Base-by-base conservation (phyloP, 2,888 invertebrate species). In the Hydriomena furcata region DNA sequence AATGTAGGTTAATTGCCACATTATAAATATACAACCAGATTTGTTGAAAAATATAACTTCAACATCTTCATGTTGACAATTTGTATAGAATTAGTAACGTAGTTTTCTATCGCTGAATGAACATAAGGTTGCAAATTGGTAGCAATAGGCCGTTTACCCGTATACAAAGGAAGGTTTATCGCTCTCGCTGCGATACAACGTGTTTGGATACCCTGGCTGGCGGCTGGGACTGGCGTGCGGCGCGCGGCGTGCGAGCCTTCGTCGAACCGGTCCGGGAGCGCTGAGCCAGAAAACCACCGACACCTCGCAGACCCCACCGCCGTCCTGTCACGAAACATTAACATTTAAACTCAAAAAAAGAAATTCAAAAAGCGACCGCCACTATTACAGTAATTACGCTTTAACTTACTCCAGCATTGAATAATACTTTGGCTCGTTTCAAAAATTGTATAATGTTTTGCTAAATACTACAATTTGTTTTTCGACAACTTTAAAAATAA, bases 251-350 rank as follows among this genome's bases (percentile, higher is more conserved):
- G 82, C 78, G 73, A 73, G 77, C 74, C 73, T 66, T 67, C 75
- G 70, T 63, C 71, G 79, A 88, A 89, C 89, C 88, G 89, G 89
- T 89, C 86, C 69, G 75, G 60, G 76, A 73, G 84, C 89, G 82
- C 82, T 85, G 83, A 81, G 77, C 84, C 89, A 88, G 88, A 89
- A 89, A 89, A 87, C 86, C 87, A 77, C 84, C 80, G 80, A 87
- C 89, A 86, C 89, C 86, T 86, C 80, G 76, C 79, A 65, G 65
- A 68, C 69, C 65, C 61, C 66, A 61, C 67, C 74, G 70, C 69
- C 65, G 61, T 75, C 82, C 78, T 86, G 86, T 86, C 88, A 86
- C 85, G 87, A 87, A 82, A 84, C 84, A 89, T 88, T 87, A 84
- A 85, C 81, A 84, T 85, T 88, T 79, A 79, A 83, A 80, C 77